Conservation (phyloP, 2,888 invertebrate genomes). For the Meta bourneti region DNA sequence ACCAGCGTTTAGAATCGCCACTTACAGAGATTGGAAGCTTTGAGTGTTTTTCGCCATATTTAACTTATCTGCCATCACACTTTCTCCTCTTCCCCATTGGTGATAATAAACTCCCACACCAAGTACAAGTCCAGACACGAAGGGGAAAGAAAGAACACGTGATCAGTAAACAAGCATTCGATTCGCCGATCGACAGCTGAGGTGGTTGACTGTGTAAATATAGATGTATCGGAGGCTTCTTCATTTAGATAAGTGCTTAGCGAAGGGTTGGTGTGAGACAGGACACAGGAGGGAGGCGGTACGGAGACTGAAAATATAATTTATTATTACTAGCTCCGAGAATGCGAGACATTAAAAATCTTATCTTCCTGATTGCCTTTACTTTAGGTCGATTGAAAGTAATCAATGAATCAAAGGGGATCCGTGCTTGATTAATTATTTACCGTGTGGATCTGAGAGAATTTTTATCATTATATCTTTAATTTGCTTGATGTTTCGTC, state of each 20-base stretch:
- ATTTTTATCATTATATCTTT: not conserved
- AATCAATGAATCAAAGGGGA: not conserved
- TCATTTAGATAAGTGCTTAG: constrained; percentile 66
- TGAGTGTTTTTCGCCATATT: constrained; percentile 65
- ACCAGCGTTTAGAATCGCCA: constrained; percentile 57
- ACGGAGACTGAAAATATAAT: not conserved
- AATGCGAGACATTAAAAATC: not conserved
- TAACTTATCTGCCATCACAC: constrained; percentile 59
- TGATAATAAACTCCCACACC: constrained; percentile 57
- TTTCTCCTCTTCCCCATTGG: constrained; percentile 24
- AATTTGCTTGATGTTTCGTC: not conserved
- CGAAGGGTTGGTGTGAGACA: not conserved
- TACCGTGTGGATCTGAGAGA: not conserved
- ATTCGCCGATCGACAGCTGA: constrained; percentile 55
- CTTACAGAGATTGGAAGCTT: constrained; percentile 66
- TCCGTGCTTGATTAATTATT: not conserved
- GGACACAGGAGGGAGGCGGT: not conserved
- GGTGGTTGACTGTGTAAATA: constrained; percentile 21
- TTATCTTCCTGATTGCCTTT: not conserved
- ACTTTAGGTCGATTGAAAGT: not conserved
- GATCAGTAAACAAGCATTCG: constrained; percentile 66
- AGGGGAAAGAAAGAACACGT: constrained; percentile 36
- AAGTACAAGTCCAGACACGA: constrained; percentile 55
- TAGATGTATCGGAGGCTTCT: constrained; percentile 22
- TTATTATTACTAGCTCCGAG: not conserved